phyloP scores from a whole-genome alignment of 2,888 invertebrate species.

The Spisula solida region DNA sequence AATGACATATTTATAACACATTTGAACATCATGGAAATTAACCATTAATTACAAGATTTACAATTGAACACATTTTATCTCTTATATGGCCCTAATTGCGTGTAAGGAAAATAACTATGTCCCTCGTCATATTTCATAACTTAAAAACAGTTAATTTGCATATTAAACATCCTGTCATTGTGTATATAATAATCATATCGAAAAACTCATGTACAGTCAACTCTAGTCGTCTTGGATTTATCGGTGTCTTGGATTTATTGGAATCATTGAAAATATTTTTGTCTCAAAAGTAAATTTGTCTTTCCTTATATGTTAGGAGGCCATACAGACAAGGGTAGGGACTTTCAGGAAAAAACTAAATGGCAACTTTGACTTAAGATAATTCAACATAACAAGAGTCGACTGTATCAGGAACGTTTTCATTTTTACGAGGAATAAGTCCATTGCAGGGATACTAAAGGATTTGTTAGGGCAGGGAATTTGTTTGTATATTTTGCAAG shows the following conservation, averaged over 20 bases:
- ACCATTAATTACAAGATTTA: background rate
- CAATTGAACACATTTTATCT: too few species aligned
- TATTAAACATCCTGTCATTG: background rate
- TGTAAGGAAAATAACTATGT: background rate
- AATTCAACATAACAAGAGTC: too few species aligned
- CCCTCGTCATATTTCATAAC: background rate
- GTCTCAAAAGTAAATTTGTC: background rate
- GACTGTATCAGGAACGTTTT: background rate
- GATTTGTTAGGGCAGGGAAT: conserved; percentile 15
- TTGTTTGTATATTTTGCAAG: background rate
- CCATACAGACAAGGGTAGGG: background rate
- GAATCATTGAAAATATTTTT: background rate
- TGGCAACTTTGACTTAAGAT: too few species aligned
- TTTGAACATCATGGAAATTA: background rate
- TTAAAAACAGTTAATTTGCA: background rate
- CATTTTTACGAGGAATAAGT: background rate
- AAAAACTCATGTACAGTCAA: background rate
- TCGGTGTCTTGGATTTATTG: background rate
- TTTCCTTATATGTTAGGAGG: background rate
- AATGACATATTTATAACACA: conserved; percentile 34
- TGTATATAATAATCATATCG: background rate
- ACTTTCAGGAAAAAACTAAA: too few species aligned
- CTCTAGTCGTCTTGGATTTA: background rate
- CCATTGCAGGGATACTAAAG: background rate
- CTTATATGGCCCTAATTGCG: background rate